Percentiles rank a stretch among this genome's conserved stretches.
Conservation (phyloP, 2,113 vertebrate species). For the Crocuta crocuta region DNA sequence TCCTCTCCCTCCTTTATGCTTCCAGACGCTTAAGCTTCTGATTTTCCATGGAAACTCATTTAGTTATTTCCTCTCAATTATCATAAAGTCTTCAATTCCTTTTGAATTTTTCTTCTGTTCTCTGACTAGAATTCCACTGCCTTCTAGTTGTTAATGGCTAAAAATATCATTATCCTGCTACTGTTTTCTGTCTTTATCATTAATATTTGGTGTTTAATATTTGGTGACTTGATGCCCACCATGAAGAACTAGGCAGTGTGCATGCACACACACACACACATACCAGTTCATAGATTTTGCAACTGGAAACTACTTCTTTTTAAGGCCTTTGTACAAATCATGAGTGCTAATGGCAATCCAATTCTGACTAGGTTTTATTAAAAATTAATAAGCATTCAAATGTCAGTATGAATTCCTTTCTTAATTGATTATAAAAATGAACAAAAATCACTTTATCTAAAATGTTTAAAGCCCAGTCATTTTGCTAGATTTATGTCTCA, state of each 20-base stretch:
- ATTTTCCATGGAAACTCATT: slow-evolving; percentile 47
- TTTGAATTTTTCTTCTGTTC: slow-evolving; percentile 43
- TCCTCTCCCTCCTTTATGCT: neutral
- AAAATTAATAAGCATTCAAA: slow-evolving; percentile 14
- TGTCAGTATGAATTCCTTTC: neutral
- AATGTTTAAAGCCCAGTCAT: neutral
- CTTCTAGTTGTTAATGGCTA: neutral
- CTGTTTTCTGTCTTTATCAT: slow-evolving; percentile 9
- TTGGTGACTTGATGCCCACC: neutral
- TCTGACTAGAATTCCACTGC: neutral
- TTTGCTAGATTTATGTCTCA: neutral
- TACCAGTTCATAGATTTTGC: neutral
- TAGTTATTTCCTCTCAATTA: slow-evolving; percentile 56
- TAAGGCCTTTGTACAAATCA: neutral
- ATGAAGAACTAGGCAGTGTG: neutral
- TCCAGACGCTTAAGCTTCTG: neutral
- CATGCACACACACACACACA: neutral
- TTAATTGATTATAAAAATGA: neutral
- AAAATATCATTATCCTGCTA: neutral
- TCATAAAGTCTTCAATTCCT: neutral
- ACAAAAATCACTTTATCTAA: slow-evolving; percentile 17
- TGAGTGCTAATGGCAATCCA: neutral
- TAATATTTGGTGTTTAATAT: neutral
- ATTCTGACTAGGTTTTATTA: neutral
- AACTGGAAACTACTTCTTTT: neutral